These are phyloP conservation scores for Hyperoodon ampullatus DNA, from an alignment of 2,113 vertebrate genomes.

Conservation along the genomic window DNA sequence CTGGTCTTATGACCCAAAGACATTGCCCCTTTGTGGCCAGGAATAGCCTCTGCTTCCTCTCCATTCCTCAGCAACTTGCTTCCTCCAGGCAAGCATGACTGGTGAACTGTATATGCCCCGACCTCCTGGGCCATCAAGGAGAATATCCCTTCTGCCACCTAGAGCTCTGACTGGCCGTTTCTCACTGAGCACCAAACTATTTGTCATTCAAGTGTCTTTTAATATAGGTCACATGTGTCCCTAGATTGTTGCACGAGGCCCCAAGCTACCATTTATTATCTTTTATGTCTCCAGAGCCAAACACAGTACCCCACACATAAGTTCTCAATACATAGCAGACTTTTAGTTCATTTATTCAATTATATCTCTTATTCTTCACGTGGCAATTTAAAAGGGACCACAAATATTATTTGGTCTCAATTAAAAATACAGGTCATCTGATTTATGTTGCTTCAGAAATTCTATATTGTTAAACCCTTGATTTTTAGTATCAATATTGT, in stretches of 20 bases:
- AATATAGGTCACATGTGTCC: neutral
- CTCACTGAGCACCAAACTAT: neutral
- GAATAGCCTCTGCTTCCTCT: neutral
- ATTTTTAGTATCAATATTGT: neutral
- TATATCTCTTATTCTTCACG: neutral
- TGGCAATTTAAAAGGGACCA: neutral
- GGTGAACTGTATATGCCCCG: neutral
- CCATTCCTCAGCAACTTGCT: neutral
- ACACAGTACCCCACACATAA: neutral
- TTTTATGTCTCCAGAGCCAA: neutral
- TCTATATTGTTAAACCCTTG: neutral
- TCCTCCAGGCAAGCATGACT: fast-evolving
- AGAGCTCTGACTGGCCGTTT: neutral
- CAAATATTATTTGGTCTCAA: neutral
- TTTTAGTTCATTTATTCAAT: neutral
- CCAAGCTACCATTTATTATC: neutral
- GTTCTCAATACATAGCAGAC: neutral
- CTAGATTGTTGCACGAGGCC: neutral
- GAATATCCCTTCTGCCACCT: neutral
- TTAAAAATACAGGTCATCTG: neutral
- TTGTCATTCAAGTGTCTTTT: neutral
- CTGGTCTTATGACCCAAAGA: neutral
- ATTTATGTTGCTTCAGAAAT: neutral
- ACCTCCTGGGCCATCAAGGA: neutral
- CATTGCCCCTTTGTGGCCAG: neutral